Base-by-base conservation (phyloP, 1,140 invertebrate genomes). In the Acromyrmex echinatior region DNA sequence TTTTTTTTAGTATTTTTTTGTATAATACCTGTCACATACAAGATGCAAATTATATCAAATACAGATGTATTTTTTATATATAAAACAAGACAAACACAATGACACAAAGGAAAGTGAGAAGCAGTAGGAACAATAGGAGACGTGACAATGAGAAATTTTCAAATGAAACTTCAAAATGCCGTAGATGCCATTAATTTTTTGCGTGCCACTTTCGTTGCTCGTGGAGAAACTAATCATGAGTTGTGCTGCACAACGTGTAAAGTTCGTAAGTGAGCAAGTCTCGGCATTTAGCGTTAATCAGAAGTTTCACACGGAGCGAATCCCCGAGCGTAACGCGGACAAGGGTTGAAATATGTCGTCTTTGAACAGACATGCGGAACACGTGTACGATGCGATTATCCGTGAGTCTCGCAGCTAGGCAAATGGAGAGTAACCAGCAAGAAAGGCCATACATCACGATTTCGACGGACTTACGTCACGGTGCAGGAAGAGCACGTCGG, bases 281-380 rank as follows among this genome's bases (percentile, higher is more conserved):
- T 14, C 39, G 56, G 18, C 39, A n/a, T 76, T 84, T 74, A 84
- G 56, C 31, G 39, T 76, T 76, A 84, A 84, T 76, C 58, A 28
- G 25, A 84, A 84, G 56, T 84, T 84, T 84, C 70, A 35, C 39
- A 31, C n/a, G 1, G 45, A 25, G 56, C 39, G 39, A 62, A 84
- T 71, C 78, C n/a, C 66, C 9, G 53, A 6, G 53, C 51, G 21
- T 14, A 25, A 76, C 14, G 28, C 18, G 68, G n/a, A 74, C n/a
- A 10, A 39, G 14, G 39, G 18, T 76, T 84, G 80, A 84, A 76
- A 76, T 84, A 84, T 74, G 80, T 84, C 80, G 70, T 76, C 68
- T 51, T 2, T 10, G 70, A 9, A 58, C n/a, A 45, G 56, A 84
- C 80, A 74, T 21, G 68, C 70, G 39, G 56, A 84, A 84, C 28